Percentiles rank a stretch among this genome's conserved stretches.
phyloP scores from a whole-genome alignment of 2,797 vertebrate species.

The Ctenopoma kingsleyae region DNA sequence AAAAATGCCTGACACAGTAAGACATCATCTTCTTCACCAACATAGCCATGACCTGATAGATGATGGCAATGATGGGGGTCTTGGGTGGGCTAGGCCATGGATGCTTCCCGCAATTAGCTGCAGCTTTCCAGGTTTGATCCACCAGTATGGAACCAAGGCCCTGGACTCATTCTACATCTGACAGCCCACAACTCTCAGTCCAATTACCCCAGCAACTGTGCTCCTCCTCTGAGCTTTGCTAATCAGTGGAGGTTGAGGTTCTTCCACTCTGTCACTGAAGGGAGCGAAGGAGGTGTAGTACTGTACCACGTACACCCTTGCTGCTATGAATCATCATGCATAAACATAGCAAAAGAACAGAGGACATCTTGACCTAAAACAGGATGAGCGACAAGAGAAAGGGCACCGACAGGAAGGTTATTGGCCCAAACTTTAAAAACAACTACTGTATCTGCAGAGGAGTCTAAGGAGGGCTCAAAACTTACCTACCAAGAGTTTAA shows the following conservation, averaged over 20 bases:
- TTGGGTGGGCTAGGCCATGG: conserved; percentile 23
- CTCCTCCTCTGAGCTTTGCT: conserved; percentile 63
- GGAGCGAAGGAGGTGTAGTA: conserved; percentile 40
- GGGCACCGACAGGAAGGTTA: conserved; percentile 72
- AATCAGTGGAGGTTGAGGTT: conserved; percentile 63
- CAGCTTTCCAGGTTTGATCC: conserved; percentile 51
- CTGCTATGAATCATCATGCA: conserved; percentile 70
- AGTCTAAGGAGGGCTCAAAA: conserved; percentile 80
- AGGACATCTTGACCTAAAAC: conserved; percentile 81
- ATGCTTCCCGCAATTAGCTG: conserved; percentile 38
- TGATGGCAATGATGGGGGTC: conserved; percentile 18
- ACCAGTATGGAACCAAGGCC: conserved; percentile 49
- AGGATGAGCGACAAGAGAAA: conserved; percentile 74
- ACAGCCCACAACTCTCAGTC: conserved; percentile 45
- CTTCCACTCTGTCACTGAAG: conserved; percentile 41
- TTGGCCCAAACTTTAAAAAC: conserved; percentile 79
- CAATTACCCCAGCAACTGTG: conserved; percentile 63
- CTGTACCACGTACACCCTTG: conserved; percentile 60
- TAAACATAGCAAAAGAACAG: conserved; percentile 76
- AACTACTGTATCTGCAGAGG: conserved; percentile 80
- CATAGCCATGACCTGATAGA: conserved; percentile 8
- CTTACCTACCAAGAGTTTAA: conserved; percentile 87
- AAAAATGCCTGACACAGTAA: conserved; percentile 5
- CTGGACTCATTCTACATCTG: conserved; percentile 63
- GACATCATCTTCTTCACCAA: neutral